Evolutionary conservation across 2,888 invertebrate species (phyloP).

Genomic region (Teleiodes luculella): DNA sequence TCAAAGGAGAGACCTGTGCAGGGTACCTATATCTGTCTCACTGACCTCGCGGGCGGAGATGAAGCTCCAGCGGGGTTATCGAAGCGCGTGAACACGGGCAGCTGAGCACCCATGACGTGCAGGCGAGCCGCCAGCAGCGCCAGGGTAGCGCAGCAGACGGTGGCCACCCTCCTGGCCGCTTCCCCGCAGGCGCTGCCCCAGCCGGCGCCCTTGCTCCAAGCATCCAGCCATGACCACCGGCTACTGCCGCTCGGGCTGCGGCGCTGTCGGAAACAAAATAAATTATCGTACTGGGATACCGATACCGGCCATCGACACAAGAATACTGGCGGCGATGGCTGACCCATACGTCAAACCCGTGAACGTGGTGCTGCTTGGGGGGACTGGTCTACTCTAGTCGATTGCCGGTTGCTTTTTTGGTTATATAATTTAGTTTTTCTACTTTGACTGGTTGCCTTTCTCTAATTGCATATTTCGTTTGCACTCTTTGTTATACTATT

Average conservation of each 20-base stretch:
- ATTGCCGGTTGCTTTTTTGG: too few relatives aligned
- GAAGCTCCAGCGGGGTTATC: slow-evolving; percentile 98
- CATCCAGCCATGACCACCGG: slow-evolving; percentile 67
- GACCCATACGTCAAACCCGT: too few relatives aligned
- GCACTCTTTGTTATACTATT: too few relatives aligned
- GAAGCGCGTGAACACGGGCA: slow-evolving; percentile 97
- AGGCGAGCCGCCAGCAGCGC: slow-evolving; percentile 90
- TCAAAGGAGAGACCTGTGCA: too few relatives aligned
- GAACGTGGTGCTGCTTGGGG: too few relatives aligned
- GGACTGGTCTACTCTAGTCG: too few relatives aligned
- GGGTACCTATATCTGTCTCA: background rate
- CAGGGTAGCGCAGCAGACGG: slow-evolving; percentile 88
- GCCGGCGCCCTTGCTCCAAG: slow-evolving; percentile 66
- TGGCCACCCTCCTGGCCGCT: slow-evolving; percentile 86
- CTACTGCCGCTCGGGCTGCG: slow-evolving; percentile 48
- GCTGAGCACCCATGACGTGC: slow-evolving; percentile 96
- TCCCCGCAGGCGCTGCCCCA: slow-evolving; percentile 78
- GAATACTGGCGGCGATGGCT: too few relatives aligned
- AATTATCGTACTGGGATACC: too few relatives aligned
- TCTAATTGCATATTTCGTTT: too few relatives aligned
- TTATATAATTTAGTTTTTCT: too few relatives aligned
- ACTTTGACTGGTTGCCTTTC: too few relatives aligned
- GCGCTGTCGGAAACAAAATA: slow-evolving; percentile 38
- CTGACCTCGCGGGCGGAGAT: slow-evolving; percentile 81
- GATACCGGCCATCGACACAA: too few relatives aligned